These are phyloP conservation scores for Lottia gigantea DNA, from an alignment of 2,888 invertebrate species.

Conservation along the genomic window DNA sequence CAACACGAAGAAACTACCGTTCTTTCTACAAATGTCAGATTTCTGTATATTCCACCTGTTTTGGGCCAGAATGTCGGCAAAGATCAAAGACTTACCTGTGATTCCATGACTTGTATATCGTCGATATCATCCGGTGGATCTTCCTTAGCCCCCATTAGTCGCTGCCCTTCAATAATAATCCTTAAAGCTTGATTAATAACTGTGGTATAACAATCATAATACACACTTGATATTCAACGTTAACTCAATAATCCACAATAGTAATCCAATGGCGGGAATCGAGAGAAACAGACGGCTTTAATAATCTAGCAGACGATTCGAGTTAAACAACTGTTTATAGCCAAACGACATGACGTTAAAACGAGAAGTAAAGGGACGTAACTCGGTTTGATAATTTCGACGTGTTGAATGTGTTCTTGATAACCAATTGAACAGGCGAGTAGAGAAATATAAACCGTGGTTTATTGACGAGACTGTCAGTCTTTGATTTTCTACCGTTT, in stretches of 20 bases:
- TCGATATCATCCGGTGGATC: conserved; percentile 42
- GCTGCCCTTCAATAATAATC: not conserved
- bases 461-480: not conserved
- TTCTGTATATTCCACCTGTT: not conserved
- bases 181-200: no score
- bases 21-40: no score
- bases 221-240: no score
- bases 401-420: not conserved
- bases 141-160: conserved; percentile 38
- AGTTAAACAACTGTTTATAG: not conserved
- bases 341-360: not conserved
- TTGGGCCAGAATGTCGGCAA: not conserved
- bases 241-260: conserved; percentile 6
- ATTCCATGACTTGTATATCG: conserved; percentile 43
- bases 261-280: no score
- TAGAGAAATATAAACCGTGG: not conserved
- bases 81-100: conserved; percentile 34
- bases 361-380: not conserved
- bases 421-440: no score
- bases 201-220: no score
- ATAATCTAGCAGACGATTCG: conserved; percentile 7
- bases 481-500: no score
- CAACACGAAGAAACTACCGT: no score
- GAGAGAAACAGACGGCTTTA: not conserved
- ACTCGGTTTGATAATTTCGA: not conserved